Base-by-base conservation (phyloP, 2,113 vertebrate species). In the Rattus rattus region DNA sequence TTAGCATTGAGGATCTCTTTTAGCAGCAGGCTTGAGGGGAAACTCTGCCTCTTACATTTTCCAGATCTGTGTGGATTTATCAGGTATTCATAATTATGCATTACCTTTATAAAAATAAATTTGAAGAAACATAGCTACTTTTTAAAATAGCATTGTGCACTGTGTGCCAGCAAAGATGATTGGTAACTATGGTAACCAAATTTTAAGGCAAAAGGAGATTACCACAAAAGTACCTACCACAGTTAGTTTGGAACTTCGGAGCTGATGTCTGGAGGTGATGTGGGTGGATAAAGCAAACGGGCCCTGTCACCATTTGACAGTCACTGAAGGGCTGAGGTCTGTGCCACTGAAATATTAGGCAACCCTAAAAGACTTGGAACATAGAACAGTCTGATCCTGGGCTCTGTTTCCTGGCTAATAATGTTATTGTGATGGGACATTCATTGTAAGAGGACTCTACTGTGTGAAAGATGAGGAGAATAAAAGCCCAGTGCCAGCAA, bases 131-230 rank as follows among this genome's bases (percentile, higher is more conserved):
- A 52, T 72, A 81, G 83, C 76, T 85, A 36, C 81, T 73, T 81
- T 94, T 93, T 59, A 91, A 96, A 96, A 75, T 87, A 94, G 39
- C 56, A 14, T 28, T 54, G n/a, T 96, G 73, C 88, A 93, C 28
- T 80, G 70, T 88, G 63, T 90, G 80, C 94, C 52, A 56, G 80
- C 9, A 63, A 92, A 65, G 90, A 91, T 76, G 72, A n/a, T 72
- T 80, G 69, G 96, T 97, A 95, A 80, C 98, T 76, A 94, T 97
- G 92, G 97, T 84, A 97, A 97, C 97, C 63, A 84, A 69, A 73
- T 91, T 96, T 90, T 94, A 92, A 98, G 90, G 85, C 81, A 69
- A 70, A 85, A 70, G 80, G 72, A 59, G 19, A 72, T 91, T 36
- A 79, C 54, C 79, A 59, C 59, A 70, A 36, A 88, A 85, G 81